Evolutionary conservation across 35 echinoderm and acorn worm species (phyloP), one percentile per base, ranked within the genome.

Genomic region (Ophiothrix spiculata): DNA sequence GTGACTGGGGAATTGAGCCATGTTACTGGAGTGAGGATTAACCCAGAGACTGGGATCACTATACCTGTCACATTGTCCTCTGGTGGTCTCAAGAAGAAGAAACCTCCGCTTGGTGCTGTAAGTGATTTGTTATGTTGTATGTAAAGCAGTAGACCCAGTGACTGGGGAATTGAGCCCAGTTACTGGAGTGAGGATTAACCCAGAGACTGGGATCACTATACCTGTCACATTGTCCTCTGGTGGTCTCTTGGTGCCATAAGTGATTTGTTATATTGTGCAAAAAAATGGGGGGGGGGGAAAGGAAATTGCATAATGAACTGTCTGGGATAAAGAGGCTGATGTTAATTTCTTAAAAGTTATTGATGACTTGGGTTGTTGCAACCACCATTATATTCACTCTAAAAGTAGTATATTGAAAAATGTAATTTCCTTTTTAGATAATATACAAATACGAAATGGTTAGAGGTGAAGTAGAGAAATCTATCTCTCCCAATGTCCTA

Each of bases 101-200:
- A 95, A 40, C 95, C 95, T 33, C 95, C 95, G 0, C 89, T 98
- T 74, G 60, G 60, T 25, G 60, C 60, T 15, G 60, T 69, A n/a
- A 69, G 60, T 69, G 42, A 49, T 10, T 49, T 49, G 42, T 19
- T 10, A 77, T 36, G 45, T 54, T 54, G 45, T 54, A 54, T 86
- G 90, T 39, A 39, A 85, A 76, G 94, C 91, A 1, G 88, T 97
- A 1, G 94, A 97, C 49, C 75, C 86, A 31, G 86, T 93, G 21
- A 98, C 91, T 15, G 95, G 92, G 83, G 95, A 98, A 82, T 89
- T 98, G 3, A 94, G 91, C 56, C 95, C 95, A 1, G 89, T 93
- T 33, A 94, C 88, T 32, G 95, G 95, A 46, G 95, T 98, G 16
- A 87, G 89, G 45, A 98, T 93, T 64, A 98, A 91, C 39, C 86